Base-by-base conservation (phyloP, 2,888 invertebrate genomes). In the Meganola albula region DNA sequence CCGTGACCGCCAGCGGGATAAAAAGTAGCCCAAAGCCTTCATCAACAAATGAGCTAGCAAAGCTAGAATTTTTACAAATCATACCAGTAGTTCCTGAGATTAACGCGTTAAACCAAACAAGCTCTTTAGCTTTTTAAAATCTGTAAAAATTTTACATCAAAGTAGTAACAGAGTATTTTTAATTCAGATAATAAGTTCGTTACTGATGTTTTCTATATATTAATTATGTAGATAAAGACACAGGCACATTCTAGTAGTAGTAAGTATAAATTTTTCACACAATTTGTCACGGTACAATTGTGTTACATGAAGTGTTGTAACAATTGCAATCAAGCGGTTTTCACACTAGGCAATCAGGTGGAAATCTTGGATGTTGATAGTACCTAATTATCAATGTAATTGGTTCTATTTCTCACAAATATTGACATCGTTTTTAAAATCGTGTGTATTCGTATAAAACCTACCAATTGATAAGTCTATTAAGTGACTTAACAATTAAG, bases 231-330 rank as follows among this genome's bases (percentile, higher is more conserved):
- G 13, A 32, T 36, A 48, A 42, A 49, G 47, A 37, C 20, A 5
- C 10, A 34, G 34, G 24, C 25, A 24, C 28, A 8, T 14, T 33
- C 20, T 20, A 20, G 20, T 16, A 10, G 13, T 25, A 10, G 34
- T 53, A 27, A 45, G 43, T n/a, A 31, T 1, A 9, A 27, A 12
- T 35, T 39, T 43, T 53, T 57, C 54, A 44, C 63, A 60, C 49
- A 53, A 49, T 48, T 52, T 46, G 43, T 47, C 41, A 29, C 12
- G 27, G 10, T 38, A 41, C 47, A 39, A 51, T 58, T 50, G 50
- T 46, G 31, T 38, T 40, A 40, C 31, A 48, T 20, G 16, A 42
- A 34, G 25, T 39, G 31, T 14, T 31, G 35, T 31, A 41, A 40
- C 12, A 2, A 3, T 1, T 5, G 18, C 38, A 24, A 41, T 45